Base-by-base conservation (phyloP, 2,888 invertebrate species). In the Eutolmus rufibarbis region DNA sequence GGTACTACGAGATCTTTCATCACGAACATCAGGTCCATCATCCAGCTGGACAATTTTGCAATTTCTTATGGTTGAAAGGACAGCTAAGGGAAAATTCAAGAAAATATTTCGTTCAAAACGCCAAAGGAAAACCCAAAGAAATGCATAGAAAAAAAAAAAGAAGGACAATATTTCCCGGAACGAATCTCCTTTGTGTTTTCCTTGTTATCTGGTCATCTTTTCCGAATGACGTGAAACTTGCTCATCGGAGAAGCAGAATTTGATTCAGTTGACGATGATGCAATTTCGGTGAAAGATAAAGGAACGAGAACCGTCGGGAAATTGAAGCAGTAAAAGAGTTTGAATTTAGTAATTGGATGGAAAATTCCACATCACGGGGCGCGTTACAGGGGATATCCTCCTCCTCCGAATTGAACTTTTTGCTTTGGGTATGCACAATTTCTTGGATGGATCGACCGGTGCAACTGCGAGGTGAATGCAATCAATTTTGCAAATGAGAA, bases 271-370 rank as follows among this genome's bases (percentile, higher is more conserved):
- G 46, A 79, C 51, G 79, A 79, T 79, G 79, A 79, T 79, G 79
- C 79, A 79, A 79, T 79, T 79, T 79, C 14, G 46, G 79, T 14
- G 28, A 34, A 79, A 79, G 79, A 79, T 79, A 79, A 79, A 79
- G 79, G 79, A 79, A 46, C 46, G 28, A 79, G 57, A 57, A 23
- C 19, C 57, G 46, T 43, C 79, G 16, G 79, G 28, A 79, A 79
- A 79, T 79, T 79, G 79, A 79, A 79, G 28, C 79, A 79, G 28
- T 78, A 79, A 79, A 79, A 79, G 46, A 43, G 79, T 79, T 79
- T 51, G 51, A 79, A 79, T 79, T 79, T 79, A 46, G 79, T 79
- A 79, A 79, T 79, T 79, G 79, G 79, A 79, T 79, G 79, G 79
- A 79, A 79, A 79, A 79, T 79, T 79, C 51, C 51, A 28, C 51